Percentiles rank a stretch among this genome's conserved stretches.
Evolutionary conservation across 2,888 invertebrate genomes (phyloP).

Genomic region (Drosophila suboccidentalis): DNA sequence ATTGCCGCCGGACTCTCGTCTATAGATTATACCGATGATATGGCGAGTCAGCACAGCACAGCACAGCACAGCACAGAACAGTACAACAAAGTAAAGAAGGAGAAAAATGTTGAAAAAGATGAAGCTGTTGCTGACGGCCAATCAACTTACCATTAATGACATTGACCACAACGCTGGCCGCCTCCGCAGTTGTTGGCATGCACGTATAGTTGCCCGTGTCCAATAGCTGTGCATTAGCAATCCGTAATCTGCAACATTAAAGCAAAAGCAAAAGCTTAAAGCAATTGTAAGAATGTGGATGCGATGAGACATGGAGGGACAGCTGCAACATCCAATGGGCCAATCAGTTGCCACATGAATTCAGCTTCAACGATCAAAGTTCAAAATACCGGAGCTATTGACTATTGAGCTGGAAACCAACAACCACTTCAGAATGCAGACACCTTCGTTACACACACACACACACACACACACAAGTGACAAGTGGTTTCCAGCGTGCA

Average conservation of each 20-base stretch:
- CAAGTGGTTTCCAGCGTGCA: constrained; percentile 4
- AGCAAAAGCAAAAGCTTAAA: constrained; percentile 59
- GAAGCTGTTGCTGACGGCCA: constrained; percentile 12
- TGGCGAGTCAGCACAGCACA: constrained; percentile 3
- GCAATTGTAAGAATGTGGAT: constrained; percentile 13
- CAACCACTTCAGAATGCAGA: constrained; percentile 28
- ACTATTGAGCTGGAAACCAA: constrained; percentile 54
- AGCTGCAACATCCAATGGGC: constrained; percentile 23
- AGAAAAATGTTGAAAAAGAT: constrained; percentile 5
- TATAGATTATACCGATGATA: constrained; percentile 34
- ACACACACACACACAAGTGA: background rate
- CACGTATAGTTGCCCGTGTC: constrained; percentile 97
- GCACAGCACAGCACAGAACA: background rate
- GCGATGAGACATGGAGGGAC: background rate
- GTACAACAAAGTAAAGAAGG: background rate
- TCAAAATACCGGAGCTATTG: constrained; percentile 46
- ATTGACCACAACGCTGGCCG: constrained; percentile 94
- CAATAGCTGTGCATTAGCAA: constrained; percentile 90
- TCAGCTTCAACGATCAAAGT: constrained; percentile 76
- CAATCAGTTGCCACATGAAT: constrained; percentile 63
- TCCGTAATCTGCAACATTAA: constrained; percentile 87
- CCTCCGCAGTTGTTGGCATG: constrained; percentile 93
- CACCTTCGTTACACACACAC: constrained; percentile 13
- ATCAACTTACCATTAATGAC: constrained; percentile 92
- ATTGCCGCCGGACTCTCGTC: constrained; percentile 84